A percentile compares a stretch with the other conserved stretches of the same genome.
Conservation (phyloP, 2,113 vertebrate species). For the Vidua macroura region DNA sequence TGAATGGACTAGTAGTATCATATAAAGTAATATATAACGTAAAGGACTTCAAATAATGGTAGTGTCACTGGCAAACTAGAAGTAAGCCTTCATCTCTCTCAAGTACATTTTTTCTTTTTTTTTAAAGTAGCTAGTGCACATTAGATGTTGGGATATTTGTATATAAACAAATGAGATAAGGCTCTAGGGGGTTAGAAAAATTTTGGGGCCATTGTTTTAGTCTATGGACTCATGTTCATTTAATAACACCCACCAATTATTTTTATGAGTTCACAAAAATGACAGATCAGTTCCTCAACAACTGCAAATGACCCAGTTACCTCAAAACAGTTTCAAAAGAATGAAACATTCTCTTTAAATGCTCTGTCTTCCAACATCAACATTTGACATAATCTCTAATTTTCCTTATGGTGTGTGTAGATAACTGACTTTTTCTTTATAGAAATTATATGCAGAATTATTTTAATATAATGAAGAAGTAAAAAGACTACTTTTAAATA, state of each 20-base stretch:
- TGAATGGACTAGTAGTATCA: neutral
- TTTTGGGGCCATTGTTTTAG: neutral
- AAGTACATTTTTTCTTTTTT: neutral
- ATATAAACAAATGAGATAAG: neutral
- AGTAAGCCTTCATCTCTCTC: neutral
- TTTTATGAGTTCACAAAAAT: neutral
- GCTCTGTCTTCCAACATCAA: neutral
- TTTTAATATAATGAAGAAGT: neutral
- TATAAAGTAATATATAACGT: neutral
- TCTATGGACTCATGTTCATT: neutral
- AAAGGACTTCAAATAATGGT: neutral
- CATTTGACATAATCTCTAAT: neutral
- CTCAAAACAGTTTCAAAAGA: neutral
- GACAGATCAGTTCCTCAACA: neutral
- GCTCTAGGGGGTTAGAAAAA: neutral
- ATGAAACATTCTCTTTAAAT: neutral
- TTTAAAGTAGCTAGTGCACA: neutral
- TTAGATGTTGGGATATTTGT: neutral
- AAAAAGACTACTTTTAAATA: neutral
- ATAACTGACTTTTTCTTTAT: neutral
- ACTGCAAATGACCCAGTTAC: neutral
- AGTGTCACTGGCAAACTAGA: neutral
- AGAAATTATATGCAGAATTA: neutral
- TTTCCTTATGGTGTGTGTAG: accelerated
- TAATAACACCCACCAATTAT: neutral